Evolutionary conservation across 2,888 invertebrate species (phyloP), one percentile per base, ranked within the genome.

Genomic region (Encarsia formosa): DNA sequence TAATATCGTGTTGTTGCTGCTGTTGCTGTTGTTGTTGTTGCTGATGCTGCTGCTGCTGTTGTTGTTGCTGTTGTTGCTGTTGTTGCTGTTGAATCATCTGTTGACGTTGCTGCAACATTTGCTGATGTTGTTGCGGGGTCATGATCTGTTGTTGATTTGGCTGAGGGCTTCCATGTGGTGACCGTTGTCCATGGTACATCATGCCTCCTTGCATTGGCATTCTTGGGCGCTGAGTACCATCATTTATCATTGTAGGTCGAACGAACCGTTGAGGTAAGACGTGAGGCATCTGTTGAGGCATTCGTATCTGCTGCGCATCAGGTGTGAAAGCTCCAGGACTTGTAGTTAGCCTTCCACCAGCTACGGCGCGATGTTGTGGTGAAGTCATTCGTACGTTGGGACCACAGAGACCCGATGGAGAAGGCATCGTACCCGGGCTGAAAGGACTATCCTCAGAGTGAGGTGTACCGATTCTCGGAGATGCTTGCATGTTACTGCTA

Each of bases 391-490:
- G 68, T 15, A 74, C 74, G 2, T 78, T 74, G 1, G 79, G 78
- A 0, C 64, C 68, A 41, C 70, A 70, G 9, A 74, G 65, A 2
- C 71, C 71, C 1, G 71, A 70, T 39, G 78, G 79, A 1, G 77
- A 78, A 2, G 80, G 77, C 63, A 74, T 75, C 6, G 75, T 68
- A 4, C 80, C 79, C 0, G 82, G 82, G 64, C 78, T 79, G 59
- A 79, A 79, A 0, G 79, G 78, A 63, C 79, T 79, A 47, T 81
- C 81, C 51, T 83, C 81, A 1, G 82, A 81, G 62, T 80, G 81
- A 1, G 83, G 83, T 8, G 82, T 83, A 5, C 81, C 81, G 43
- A 83, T 81, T 47, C 82, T 70, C 4, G 82, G 82, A 2, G 81
- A 81, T 8, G 77, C 77, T 61, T 81, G 81, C 72, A 78, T 75